These are phyloP conservation scores for Vulpes vulpes DNA, from an alignment of 2,113 vertebrate genomes.

Conservation along the genomic window DNA sequence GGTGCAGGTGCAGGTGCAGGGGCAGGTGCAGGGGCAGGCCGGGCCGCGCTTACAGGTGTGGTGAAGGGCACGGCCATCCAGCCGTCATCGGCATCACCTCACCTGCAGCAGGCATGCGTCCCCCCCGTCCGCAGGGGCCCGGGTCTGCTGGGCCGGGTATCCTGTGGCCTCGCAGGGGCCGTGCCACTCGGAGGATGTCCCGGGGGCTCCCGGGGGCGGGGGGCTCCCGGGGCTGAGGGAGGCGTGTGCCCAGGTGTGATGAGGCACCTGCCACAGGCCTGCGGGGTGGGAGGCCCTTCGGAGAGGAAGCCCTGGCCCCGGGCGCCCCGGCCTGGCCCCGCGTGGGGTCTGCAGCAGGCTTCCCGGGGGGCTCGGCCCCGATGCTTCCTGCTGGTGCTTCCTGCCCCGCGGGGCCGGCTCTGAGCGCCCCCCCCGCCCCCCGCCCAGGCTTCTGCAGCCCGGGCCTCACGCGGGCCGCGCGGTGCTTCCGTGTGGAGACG, in stretches of 20 bases:
- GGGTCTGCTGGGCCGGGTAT: background rate
- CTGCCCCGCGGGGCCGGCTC: background rate
- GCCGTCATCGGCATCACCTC: no score
- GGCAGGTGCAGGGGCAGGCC: background rate
- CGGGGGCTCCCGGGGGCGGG: no score
- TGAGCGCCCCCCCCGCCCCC: no score
- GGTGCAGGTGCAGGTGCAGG: background rate
- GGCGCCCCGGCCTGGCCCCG: no score
- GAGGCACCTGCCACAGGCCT: no score
- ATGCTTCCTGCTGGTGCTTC: background rate
- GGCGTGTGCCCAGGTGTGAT: no score
- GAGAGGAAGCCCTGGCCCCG: no score
- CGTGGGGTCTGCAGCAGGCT: background rate
- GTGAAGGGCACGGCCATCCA: no score
- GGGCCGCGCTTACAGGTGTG: accelerated
- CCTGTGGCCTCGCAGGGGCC: background rate
- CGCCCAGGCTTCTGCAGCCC: background rate
- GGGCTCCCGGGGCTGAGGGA: no score
- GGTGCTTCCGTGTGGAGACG: accelerated
- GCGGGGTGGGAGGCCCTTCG: no score
- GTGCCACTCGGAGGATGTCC: no score
- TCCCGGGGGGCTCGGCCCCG: background rate
- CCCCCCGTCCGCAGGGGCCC: background rate
- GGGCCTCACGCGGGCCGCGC: background rate
- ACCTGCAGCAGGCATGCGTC: background rate